Evolutionary conservation across 2,797 vertebrate species (phyloP).

Genomic region (Buphagus erythrorhynchus): DNA sequence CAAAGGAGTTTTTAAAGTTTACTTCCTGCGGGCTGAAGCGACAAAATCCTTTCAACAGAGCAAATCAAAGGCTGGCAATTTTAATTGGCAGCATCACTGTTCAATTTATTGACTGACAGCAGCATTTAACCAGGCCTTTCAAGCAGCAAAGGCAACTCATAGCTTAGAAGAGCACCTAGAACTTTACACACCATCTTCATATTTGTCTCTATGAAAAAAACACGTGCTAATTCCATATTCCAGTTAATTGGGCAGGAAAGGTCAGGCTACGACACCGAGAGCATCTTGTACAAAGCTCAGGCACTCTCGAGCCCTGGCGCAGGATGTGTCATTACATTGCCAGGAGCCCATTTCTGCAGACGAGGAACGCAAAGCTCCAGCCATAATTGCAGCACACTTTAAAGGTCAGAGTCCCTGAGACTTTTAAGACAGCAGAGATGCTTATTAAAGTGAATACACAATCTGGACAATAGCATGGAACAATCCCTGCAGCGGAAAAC

Average conservation of each 20-base stretch:
- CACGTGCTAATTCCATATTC: slow-evolving; percentile 23
- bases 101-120: slow-evolving; percentile 24
- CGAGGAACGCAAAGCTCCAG: slow-evolving; percentile 65
- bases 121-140: background rate
- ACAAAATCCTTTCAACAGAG: slow-evolving; percentile 5
- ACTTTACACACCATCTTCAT: background rate
- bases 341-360: slow-evolving; percentile 68
- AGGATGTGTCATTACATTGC: slow-evolving; percentile 62
- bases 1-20: slow-evolving; percentile 11
- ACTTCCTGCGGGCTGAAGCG: background rate
- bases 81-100: slow-evolving; percentile 52
- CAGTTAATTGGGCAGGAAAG: slow-evolving; percentile 73
- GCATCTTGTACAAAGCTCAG: slow-evolving; percentile 8
- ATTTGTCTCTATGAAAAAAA: slow-evolving; percentile 31
- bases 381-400: slow-evolving; percentile 68
- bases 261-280: slow-evolving; percentile 19
- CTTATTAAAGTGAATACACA: slow-evolving; percentile 41
- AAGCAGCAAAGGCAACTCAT: background rate
- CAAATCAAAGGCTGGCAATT: slow-evolving; percentile 51
- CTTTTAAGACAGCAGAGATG: slow-evolving; percentile 28
- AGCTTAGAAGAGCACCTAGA: background rate
- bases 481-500: background rate
- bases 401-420: slow-evolving; percentile 77
- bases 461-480: background rate
- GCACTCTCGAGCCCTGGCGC: background rate